phyloP scores from a whole-genome alignment of 2,888 invertebrate genomes.

The Peribatodes rhomboidaria region DNA sequence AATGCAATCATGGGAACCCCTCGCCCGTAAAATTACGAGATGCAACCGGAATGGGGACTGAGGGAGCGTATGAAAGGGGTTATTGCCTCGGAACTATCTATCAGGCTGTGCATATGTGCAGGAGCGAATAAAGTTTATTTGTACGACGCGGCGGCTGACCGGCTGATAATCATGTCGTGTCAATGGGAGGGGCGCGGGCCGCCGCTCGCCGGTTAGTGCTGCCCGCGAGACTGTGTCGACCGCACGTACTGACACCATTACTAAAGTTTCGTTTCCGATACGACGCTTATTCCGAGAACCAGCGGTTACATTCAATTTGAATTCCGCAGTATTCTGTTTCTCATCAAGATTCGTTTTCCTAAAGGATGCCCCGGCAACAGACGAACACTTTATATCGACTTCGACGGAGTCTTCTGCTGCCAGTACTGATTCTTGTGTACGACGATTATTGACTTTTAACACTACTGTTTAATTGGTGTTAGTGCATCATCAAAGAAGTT shows the following conservation, averaged over 20 bases:
- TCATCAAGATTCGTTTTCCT: slow-evolving; percentile 38
- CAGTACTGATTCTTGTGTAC: slow-evolving; percentile 81
- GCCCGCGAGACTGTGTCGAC: slow-evolving; percentile 66
- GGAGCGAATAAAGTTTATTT: slow-evolving; percentile 85
- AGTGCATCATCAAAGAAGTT: slow-evolving; percentile 36
- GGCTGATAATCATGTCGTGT: slow-evolving; percentile 79
- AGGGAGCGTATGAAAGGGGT: slow-evolving; percentile 82
- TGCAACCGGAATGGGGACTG: slow-evolving; percentile 64
- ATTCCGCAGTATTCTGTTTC: slow-evolving; percentile 41
- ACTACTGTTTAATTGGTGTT: slow-evolving; percentile 38
- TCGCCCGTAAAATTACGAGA: slow-evolving; percentile 82
- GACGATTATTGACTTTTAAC: slow-evolving; percentile 72
- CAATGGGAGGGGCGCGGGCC: slow-evolving; percentile 77
- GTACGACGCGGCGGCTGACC: slow-evolving; percentile 74
- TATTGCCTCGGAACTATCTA: slow-evolving; percentile 81
- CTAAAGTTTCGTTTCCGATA: slow-evolving; percentile 55
- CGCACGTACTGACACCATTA: slow-evolving; percentile 54
- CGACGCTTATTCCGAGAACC: slow-evolving; percentile 48
- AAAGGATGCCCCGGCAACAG: slow-evolving; percentile 80
- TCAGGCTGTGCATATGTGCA: slow-evolving; percentile 76
- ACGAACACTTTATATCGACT: slow-evolving; percentile 76
- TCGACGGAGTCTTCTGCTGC: slow-evolving; percentile 73
- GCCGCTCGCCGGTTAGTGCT: slow-evolving; percentile 68
- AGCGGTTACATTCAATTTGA: slow-evolving; percentile 42
- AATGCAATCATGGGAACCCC: slow-evolving; percentile 73